Base-by-base conservation (phyloP, 2,888 invertebrate species). In the Callosobruchus maculatus region DNA sequence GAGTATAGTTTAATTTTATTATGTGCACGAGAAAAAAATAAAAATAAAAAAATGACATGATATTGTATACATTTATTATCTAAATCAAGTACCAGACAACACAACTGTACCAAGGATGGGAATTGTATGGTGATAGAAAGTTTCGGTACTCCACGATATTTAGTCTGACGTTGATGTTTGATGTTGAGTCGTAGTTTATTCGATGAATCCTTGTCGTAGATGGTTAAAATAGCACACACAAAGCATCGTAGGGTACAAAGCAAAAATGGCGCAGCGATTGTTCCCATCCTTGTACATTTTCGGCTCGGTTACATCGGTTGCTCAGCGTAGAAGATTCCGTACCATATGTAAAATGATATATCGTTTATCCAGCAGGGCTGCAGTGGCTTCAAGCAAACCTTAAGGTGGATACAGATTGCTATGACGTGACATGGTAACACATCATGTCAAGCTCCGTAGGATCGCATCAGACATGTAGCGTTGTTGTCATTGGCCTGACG, bases 21-120 rank as follows among this genome's bases (percentile, higher is more conserved):
- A 82, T 84, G 82, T 84, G 85, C 84, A 84, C 82, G 83, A 85
- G 84, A 82, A 80, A 83, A 82, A 83, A 83, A 82, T 82, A 83
- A 81, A 81, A 79, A 81, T 81, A 81, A 80, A 81, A 78, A 77
- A 80, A 77, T 78, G 75, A 73, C 74, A 77, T 78, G 75, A 75
- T 26, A 67, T 69, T 70, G 76, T 74, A 74, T 74, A 72, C 30
- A 72, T 74, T 72, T 73, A 75, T 70, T 70, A 22, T 70, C 22
- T 26, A 22, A 26, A 20, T 70, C 22, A 75, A 71, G 72, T 73
- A 49, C 49, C 49, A 49, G 49, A 49, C 49, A 49, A 49, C 49
- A 49, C 49, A 49, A 49, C 5, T 49, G 49, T 49, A 49, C 9
- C 49, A 49, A 49, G 49, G 68, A 72, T 31, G 74, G 26, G 70